Evolutionary conservation across 2,797 vertebrate species (phyloP), one percentile per base, ranked within the genome.

Genomic region (Brachyalestes nurse): DNA sequence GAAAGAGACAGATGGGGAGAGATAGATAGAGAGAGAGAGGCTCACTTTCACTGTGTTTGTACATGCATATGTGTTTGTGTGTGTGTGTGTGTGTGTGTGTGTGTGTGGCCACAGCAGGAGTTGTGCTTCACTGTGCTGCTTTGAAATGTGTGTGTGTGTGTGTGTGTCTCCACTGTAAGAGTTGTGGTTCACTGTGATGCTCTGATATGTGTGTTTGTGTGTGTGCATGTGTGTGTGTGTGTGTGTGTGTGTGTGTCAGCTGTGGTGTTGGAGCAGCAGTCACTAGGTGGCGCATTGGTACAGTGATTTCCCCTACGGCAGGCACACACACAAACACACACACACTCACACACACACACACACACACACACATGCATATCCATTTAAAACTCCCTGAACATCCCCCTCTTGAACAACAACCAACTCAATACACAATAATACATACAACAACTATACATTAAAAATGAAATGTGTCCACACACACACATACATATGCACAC

Each of bases 211-310:
- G 40, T 12, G 21, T 13, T 5, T 34, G 47, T 53, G 49, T 34
- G 8, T 65, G 60, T 38, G 19, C 13, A 25, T 38, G 23, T 19
- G 38, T 45, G 55, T 60, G 55, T 38, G 17, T 12, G 17, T 40
- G 28, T 72, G 23, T 28, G 47, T 72, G 70, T 55, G n/a, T 75
- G 1, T 28, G 4, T 42, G 42, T 42, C 9, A n/a, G 17, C 34
- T 66, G 6, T 51, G 92, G 86, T 87, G 88, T 57, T 82, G 28
- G 65, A 81, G 7, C 8, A 42, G n/a, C 19, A 55, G 89, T 93
- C 97, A 94, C 94, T 95, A 98, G 97, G 95, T 97, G 97, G 97
- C 96, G 95, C 97, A 96, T 96, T 93, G 95, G 94, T 95, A 97
- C 96, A 96, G 92, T 90, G 21, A 49, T 93, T 93, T 88, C 84